Base-by-base conservation (phyloP, 1,140 invertebrate species). In the Brachionus rotundiformis region DNA sequence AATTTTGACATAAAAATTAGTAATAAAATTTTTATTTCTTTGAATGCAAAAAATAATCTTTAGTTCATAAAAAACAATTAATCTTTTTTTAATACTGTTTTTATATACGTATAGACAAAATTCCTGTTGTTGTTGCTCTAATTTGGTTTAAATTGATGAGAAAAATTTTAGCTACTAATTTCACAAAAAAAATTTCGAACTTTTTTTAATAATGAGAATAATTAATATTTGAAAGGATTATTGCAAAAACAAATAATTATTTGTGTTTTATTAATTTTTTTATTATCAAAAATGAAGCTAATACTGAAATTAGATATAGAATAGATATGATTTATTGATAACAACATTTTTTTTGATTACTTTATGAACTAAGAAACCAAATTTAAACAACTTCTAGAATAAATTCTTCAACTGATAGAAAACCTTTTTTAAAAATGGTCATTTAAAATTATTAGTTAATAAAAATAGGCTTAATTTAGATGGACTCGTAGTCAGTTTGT, bases 211-310 rank as follows among this genome's bases (percentile, higher is more conserved):
- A 41, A 13, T 1, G n/a, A 41, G n/a, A 41, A 41, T 41, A 41
- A 54, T 54, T 54, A 54, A 54, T 54, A 19, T 7, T 19, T 16
- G 19, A 54, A 54, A n/a, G n/a, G 47, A 16, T 25, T 54, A 25
- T 54, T n/a, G 16, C 19, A 54, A 39, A 39, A 10, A 39, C 3
- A 39, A 39, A 10, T 39, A 39, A 39, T 39, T 10, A 11, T 39
- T 39, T 54, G 47, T 54, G 47, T 19, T 54, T 54, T 54, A 54
- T 54, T 54, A 54, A 19, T 54, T 54, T 54, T 54, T 54, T 54
- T 54, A 19, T 16, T 54, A 54, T 54, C 19, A 54, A 54, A 54
- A 54, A 54, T 54, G 4, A 54, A 19, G 47, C 8, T 25, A 54
- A 54, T 54, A 54, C n/a, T 54, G 47, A 54, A 54, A 54, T 54